Percentiles rank a stretch among this genome's conserved stretches.
These are phyloP conservation scores for Podiceps cristatus DNA, from an alignment of 2,113 vertebrate species.

Conservation along the genomic window DNA sequence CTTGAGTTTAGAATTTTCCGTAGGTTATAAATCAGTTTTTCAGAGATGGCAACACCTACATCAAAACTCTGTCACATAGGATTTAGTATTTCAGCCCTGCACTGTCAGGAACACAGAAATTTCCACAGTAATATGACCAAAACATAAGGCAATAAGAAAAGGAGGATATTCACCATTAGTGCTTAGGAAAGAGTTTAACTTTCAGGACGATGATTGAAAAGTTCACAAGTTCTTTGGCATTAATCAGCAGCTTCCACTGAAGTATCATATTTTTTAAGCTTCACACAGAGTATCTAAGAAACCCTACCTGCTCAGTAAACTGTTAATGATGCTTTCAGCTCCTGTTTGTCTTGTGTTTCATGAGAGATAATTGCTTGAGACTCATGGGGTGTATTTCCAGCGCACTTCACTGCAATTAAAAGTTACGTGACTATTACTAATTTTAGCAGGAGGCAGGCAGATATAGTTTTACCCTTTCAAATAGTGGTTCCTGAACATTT, in stretches of 20 bases:
- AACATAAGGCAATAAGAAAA: slow-evolving; percentile 14
- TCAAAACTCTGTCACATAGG: background rate
- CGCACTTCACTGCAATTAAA: background rate
- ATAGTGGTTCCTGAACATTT: background rate
- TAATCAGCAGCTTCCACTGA: background rate
- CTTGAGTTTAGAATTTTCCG: background rate
- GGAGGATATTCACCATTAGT: background rate
- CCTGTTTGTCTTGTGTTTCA: background rate
- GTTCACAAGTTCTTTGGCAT: background rate
- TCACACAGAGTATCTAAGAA: background rate
- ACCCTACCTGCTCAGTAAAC: background rate
- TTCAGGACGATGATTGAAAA: background rate
- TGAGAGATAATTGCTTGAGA: slow-evolving; percentile 8
- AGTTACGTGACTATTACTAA: background rate
- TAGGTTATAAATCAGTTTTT: background rate
- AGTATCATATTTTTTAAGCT: background rate
- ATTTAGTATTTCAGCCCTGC: background rate
- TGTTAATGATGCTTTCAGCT: background rate
- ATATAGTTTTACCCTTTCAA: background rate
- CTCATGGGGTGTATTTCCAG: background rate
- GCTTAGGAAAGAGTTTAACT: background rate
- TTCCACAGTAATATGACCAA: background rate
- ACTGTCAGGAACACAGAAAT: background rate
- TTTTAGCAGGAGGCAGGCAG: background rate
- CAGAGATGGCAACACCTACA: background rate